A percentile compares a stretch with the other conserved stretches of the same genome.
phyloP scores from a whole-genome alignment of 2,797 vertebrate species.

The Phrynocephalus vlangalii region DNA sequence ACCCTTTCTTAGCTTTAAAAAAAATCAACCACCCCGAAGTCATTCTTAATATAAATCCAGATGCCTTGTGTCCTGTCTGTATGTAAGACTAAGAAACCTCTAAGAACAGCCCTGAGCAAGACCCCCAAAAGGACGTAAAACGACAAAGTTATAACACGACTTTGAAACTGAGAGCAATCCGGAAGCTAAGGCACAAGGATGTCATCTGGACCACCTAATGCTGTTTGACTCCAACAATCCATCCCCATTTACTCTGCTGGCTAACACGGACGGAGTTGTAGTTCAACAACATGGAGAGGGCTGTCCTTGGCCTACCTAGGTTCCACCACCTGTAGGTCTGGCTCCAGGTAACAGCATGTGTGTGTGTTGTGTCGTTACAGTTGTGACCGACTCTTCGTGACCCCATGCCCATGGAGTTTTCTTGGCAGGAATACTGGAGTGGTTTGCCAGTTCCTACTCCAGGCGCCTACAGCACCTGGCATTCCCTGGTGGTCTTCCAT shows the following conservation, averaged over 20 bases:
- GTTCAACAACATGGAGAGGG: not conserved
- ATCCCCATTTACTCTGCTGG: not conserved
- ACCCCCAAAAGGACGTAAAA: not conserved
- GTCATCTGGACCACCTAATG: too few relatives aligned
- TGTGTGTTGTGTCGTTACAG: too few relatives aligned
- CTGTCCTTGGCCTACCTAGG: not conserved
- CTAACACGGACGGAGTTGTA: not conserved
- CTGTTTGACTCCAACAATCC: not conserved
- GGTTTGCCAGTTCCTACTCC: too few relatives aligned
- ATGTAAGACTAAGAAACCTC: not conserved
- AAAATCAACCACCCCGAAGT: not conserved
- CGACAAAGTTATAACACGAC: not conserved
- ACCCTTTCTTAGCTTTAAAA: not conserved
- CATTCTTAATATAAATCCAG: not conserved
- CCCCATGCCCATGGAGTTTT: too few relatives aligned
- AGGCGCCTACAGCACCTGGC: not conserved
- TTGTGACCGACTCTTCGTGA: too few relatives aligned
- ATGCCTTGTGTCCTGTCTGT: not conserved
- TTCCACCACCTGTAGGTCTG: not conserved
- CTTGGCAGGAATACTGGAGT: too few relatives aligned
- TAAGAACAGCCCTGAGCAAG: not conserved
- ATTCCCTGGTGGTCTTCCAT: not conserved
- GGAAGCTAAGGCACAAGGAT: not conserved
- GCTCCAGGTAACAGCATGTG: too few relatives aligned
- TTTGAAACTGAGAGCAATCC: not conserved